Conservation (phyloP, 2,888 invertebrate species). For the Zhengitettix transpicula region DNA sequence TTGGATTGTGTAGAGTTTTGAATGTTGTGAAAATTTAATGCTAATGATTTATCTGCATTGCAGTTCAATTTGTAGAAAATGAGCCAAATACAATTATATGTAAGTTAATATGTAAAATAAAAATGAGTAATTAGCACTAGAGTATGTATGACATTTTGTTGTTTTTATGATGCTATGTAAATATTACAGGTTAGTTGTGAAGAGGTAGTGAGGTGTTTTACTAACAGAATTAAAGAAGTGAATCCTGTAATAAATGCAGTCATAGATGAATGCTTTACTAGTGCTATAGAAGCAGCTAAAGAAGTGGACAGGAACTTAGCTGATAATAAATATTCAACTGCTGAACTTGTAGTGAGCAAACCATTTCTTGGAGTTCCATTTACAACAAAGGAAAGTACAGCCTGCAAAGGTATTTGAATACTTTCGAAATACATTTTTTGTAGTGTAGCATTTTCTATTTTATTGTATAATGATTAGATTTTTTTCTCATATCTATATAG, state of each 20-base stretch:
- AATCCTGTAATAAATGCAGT: slow-evolving; percentile 68
- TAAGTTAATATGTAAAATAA: too few species aligned
- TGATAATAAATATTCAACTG: slow-evolving; percentile 30
- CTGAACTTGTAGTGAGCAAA: slow-evolving; percentile 42
- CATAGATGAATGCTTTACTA: slow-evolving; percentile 61
- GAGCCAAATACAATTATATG: too few species aligned
- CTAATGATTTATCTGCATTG: too few species aligned
- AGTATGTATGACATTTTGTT: background rate
- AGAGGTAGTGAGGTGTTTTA: slow-evolving; percentile 53
- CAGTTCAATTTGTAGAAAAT: too few species aligned
- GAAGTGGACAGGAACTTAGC: slow-evolving; percentile 50
- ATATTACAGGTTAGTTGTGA: slow-evolving; percentile 38
- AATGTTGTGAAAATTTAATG: too few species aligned
- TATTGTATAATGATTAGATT: background rate
- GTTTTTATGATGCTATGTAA: background rate
- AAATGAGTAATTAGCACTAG: too few species aligned
- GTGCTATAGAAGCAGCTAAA: slow-evolving; percentile 61
- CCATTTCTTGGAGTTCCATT: slow-evolving; percentile 87
- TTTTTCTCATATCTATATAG: too few species aligned
- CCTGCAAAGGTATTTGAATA: slow-evolving; percentile 40
- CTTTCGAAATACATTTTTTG: background rate
- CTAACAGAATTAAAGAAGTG: slow-evolving; percentile 57
- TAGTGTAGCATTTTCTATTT: background rate
- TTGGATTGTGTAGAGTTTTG: too few species aligned
- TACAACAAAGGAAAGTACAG: slow-evolving; percentile 78